phyloP scores from a whole-genome alignment of 2,888 invertebrate genomes.

The Chydorus sphaericus region DNA sequence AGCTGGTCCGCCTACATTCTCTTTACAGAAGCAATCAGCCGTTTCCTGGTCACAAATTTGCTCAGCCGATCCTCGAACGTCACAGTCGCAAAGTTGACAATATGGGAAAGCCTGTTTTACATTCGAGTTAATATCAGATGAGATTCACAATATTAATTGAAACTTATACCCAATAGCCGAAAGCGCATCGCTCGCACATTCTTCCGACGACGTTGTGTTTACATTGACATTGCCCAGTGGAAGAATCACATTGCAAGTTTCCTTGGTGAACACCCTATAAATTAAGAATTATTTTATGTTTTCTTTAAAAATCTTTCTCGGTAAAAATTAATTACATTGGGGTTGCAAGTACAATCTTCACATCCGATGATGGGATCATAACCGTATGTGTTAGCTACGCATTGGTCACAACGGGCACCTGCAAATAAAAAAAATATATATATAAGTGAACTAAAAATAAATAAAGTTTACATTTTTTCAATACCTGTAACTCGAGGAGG shows the following conservation, averaged over 20 bases:
- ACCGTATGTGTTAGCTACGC: conserved; percentile 76
- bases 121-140: not conserved
- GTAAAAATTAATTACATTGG: too few relatives aligned
- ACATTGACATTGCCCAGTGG: conserved; percentile 78
- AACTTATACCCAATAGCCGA: conserved; percentile 47
- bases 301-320: too few relatives aligned
- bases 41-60: conserved; percentile 63
- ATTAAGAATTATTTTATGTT: too few relatives aligned
- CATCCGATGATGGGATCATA: conserved; percentile 90
- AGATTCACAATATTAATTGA: not conserved
- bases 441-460: too few relatives aligned
- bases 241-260: conserved; percentile 64
- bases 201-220: conserved; percentile 74
- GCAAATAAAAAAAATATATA: not conserved
- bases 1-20: conserved; percentile 53
- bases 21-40: conserved; percentile 68
- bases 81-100: conserved; percentile 71
- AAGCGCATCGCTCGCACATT: conserved; percentile 70
- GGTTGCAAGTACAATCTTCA: conserved; percentile 81
- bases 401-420: conserved; percentile 14
- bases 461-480: too few relatives aligned
- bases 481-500: conserved; percentile 69
- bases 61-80: conserved; percentile 60
- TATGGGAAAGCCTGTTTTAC: conserved; percentile 55
- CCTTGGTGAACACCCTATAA: too few relatives aligned